These are phyloP conservation scores for Eretmocerus hayati DNA, from an alignment of 2,888 invertebrate genomes.

Conservation along the genomic window DNA sequence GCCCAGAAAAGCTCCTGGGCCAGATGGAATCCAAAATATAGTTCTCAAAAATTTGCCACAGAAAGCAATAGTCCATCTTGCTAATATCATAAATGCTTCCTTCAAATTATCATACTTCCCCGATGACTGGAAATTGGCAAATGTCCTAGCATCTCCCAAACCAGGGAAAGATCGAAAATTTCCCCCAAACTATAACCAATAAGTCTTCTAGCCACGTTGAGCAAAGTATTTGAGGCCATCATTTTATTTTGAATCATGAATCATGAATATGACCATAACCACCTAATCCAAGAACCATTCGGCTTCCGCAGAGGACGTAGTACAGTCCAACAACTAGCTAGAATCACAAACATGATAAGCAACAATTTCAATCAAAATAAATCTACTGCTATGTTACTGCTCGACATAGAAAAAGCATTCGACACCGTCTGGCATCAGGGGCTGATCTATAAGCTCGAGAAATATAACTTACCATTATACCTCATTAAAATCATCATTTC, in stretches of 20 bases:
- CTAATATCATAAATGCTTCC: neutral
- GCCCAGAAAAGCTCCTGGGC: slow-evolving; percentile 14
- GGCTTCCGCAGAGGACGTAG: neutral
- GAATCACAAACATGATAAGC: no score
- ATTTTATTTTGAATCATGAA: neutral
- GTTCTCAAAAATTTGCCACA: slow-evolving; percentile 2
- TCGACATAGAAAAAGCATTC: no score
- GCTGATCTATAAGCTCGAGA: slow-evolving; percentile 13
- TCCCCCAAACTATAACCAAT: neutral
- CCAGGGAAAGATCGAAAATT: neutral
- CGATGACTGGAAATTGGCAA: neutral
- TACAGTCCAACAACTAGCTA: slow-evolving; percentile 9
- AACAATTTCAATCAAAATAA: slow-evolving; percentile 5
- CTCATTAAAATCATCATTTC: slow-evolving; percentile 25
- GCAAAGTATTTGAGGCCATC: neutral
- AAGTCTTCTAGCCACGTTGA: neutral
- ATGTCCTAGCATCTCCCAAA: neutral
- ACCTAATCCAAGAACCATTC: slow-evolving; percentile 5
- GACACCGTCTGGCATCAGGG: no score
- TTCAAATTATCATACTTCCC: neutral
- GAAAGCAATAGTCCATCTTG: neutral
- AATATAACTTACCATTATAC: slow-evolving; percentile 22
- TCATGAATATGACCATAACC: neutral
- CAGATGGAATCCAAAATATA: slow-evolving; percentile 10
- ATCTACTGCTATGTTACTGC: slow-evolving; percentile 5